These are phyloP conservation scores for Nomia melanderi DNA, from an alignment of 1,140 invertebrate genomes.

Conservation along the genomic window DNA sequence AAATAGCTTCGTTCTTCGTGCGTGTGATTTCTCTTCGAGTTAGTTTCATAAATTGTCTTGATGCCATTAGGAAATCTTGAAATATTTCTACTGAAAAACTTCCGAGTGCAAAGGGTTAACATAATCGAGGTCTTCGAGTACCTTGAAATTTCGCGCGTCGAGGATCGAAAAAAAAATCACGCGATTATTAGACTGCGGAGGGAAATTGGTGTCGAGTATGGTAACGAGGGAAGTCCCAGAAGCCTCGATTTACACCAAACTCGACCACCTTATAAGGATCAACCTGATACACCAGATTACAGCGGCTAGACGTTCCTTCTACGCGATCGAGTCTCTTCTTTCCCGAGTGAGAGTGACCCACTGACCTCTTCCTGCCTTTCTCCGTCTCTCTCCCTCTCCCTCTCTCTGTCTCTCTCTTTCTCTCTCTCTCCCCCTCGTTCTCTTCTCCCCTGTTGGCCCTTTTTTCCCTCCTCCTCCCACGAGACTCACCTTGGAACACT, in stretches of 20 bases:
- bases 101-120: no score
- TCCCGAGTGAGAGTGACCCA: conserved; percentile 78
- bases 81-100: no score
- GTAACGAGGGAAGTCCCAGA: neutral
- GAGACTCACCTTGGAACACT: neutral
- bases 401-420: conserved; percentile 29
- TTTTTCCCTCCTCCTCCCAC: neutral
- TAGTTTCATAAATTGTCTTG: no score
- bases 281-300: conserved; percentile 37
- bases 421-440: neutral
- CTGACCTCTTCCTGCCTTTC: conserved; percentile 72
- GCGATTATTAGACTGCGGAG: no score
- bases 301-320: conserved; percentile 32
- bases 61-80: no score
- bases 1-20: no score
- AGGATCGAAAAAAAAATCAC: no score
- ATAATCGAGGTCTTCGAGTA: no score
- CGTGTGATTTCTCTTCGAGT: no score
- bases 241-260: conserved; percentile 20
- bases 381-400: conserved; percentile 40
- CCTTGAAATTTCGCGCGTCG: no score
- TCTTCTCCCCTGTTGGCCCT: neutral
- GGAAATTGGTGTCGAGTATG: no score
- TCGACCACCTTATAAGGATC: conserved; percentile 17
- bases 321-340: conserved; percentile 43